Evolutionary conservation across 1,140 invertebrate species (phyloP), one percentile per base, ranked within the genome.

Genomic region (Onthophagus taurus): DNA sequence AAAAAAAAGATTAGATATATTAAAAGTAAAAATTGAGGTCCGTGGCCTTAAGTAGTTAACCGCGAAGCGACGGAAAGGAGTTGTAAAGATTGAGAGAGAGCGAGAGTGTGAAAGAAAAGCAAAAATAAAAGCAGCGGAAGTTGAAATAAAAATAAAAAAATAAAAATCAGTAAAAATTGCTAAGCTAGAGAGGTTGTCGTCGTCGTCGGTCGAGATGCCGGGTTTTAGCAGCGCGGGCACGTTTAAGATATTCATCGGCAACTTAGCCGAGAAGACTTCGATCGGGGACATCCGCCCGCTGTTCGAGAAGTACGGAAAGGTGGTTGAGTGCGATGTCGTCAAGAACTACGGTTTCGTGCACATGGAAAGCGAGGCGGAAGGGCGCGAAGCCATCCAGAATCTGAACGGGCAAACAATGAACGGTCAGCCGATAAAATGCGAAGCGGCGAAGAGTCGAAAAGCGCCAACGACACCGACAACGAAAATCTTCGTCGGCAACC

Each of bases 281-380:
- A 80, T 82, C 62, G 77, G 77, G 45, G 89, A 94, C 65, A 77
- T 96, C 44, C 81, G 85, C 63, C 83, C 85, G 52, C 69, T 94
- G 49, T 95, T 96, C 73, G 88, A 92, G 68, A 89, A 92, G 64
- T 92, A 85, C 82, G 92, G 92, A 61, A 89, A 85, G 70, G 89
- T 96, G 57, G 83, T 91, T 49, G 91, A 96, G 75, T 95, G 91
- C 69, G 92, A 93, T 72, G 88, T 95, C 59, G 85, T 95, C 47
- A 90, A 90, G 72, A 94, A 94, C 73, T 96, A 92, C 81, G 91
- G 89, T 57, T 96, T 96, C 78, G 89, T 95, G 63, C 92, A 96
- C 70, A 95, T 93, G 89, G 86, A 90, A 71, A 86, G 85, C 68
- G 87, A 90, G 66, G 78, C 87, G 59, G 81, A 86, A 61, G 90